Conservation (phyloP, 1,140 invertebrate species). For the Melipona quadrifasciata region DNA sequence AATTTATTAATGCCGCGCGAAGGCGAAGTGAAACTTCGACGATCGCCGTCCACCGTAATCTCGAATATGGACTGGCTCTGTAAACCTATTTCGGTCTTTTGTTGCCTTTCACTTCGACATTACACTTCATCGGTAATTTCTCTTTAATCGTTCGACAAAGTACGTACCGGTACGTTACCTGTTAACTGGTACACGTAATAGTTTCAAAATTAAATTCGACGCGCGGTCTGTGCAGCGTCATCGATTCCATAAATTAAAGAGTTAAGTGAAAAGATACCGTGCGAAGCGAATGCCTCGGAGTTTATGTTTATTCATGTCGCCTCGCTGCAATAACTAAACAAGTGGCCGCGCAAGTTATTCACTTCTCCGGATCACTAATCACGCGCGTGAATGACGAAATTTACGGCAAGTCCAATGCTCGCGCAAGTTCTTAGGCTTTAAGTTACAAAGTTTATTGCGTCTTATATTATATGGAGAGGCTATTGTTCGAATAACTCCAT, state of each 20-base stretch:
- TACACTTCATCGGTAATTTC: neutral
- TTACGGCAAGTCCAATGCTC: neutral
- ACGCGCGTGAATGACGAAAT: neutral
- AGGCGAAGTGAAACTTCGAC: slow-evolving; percentile 8
- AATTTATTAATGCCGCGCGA: slow-evolving; percentile 38
- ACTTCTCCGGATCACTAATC: neutral
- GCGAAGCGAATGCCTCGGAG: neutral
- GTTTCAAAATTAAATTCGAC: neutral
- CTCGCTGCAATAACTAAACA: neutral
- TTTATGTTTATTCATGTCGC: neutral
- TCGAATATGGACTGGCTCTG: neutral
- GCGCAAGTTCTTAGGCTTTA: neutral
- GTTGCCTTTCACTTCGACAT: neutral
- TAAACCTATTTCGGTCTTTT: neutral
- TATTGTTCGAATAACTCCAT: neutral
- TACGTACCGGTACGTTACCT: too few relatives aligned
- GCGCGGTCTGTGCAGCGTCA: neutral
- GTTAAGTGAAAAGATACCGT: too few relatives aligned
- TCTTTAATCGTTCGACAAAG: neutral
- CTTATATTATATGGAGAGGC: too few relatives aligned
- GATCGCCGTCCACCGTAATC: neutral
- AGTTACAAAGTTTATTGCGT: neutral
- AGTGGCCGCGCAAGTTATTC: neutral
- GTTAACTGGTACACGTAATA: neutral
- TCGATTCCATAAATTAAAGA: neutral